Evolutionary conservation across 2,888 invertebrate genomes (phyloP).

Genomic region (Emmelina monodactyla): DNA sequence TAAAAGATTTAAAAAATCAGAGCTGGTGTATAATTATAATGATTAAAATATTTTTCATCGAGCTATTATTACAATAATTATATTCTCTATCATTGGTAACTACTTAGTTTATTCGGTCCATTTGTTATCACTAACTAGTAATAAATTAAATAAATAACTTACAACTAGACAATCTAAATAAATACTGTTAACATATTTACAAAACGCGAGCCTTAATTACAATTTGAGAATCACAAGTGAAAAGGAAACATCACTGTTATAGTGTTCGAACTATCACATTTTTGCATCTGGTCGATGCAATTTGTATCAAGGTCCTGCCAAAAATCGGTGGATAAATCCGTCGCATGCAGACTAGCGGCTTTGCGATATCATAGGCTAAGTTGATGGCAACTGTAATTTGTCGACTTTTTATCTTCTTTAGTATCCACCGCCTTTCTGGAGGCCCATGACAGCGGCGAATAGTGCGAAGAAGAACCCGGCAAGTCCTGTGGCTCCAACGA

Average conservation of each 20-base stretch:
- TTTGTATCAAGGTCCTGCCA: conserved; percentile 2
- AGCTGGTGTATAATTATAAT: too few species aligned
- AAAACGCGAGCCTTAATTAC: conserved; percentile 31
- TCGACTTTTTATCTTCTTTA: conserved; percentile 28
- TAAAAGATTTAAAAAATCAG: too few species aligned
- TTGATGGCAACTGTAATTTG: conserved; percentile 45
- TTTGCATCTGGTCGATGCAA: too few species aligned
- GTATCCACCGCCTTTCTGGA: conserved; percentile 65
- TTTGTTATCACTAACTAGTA: too few species aligned
- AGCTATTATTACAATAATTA: too few species aligned
- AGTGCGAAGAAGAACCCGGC: conserved; percentile 90
- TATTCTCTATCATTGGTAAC: too few species aligned
- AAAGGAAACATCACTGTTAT: too few species aligned
- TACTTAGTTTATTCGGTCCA: too few species aligned
- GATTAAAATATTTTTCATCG: too few species aligned
- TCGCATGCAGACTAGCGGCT: conserved; percentile 16
- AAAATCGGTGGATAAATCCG: conserved; percentile 17
- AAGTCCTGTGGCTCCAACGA: conserved; percentile 80
- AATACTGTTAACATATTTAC: conserved; percentile 29
- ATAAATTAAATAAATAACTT: conserved; percentile 36
- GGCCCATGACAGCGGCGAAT: conserved; percentile 82
- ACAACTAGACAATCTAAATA: conserved; percentile 12
- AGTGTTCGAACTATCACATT: too few species aligned
- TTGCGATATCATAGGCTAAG: too few species aligned
- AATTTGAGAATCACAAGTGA: too few species aligned